Conservation (phyloP, 2,888 invertebrate genomes). For the Folsomia candida region DNA sequence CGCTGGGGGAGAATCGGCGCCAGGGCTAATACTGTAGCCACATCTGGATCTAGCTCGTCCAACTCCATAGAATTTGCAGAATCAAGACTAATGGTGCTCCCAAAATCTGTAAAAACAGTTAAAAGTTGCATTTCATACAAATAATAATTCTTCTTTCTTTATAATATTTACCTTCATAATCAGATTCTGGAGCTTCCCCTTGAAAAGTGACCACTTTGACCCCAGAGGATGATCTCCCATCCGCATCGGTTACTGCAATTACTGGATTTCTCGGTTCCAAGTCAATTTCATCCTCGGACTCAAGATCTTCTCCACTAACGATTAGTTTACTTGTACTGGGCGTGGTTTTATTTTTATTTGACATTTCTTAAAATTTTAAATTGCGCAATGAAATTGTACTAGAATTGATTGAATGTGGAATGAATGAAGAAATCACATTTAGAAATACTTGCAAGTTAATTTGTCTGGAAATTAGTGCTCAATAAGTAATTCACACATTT, state of each 20-base stretch:
- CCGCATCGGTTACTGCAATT: slow-evolving; percentile 23
- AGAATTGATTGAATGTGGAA: too few species aligned
- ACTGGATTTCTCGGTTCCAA: slow-evolving; percentile 17
- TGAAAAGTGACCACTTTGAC: slow-evolving; percentile 14
- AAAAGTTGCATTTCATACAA: background rate
- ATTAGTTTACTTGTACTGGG: slow-evolving; percentile 27
- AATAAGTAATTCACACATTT: too few species aligned
- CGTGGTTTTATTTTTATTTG: background rate
- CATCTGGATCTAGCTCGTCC: slow-evolving; percentile 25
- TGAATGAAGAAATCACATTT: background rate
- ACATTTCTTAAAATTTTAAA: background rate
- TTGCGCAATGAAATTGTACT: too few species aligned
- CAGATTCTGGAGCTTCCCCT: slow-evolving; percentile 45
- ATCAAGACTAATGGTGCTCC: slow-evolving; percentile 22
- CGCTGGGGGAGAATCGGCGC: slow-evolving; percentile 23
- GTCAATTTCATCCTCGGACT: slow-evolving; percentile 37
- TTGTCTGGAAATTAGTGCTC: too few species aligned
- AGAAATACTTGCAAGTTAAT: background rate
- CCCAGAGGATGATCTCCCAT: background rate
- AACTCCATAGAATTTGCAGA: slow-evolving; percentile 33
- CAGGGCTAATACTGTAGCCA: slow-evolving; percentile 6
- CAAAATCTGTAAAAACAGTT: slow-evolving; percentile 21
- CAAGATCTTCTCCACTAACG: slow-evolving; percentile 40
- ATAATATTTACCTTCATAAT: background rate
- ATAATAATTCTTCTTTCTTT: background rate